Percentiles rank a stretch among this genome's conserved stretches.
Evolutionary conservation across 2,113 vertebrate genomes (phyloP).

Genomic region (Tringa solitaria): DNA sequence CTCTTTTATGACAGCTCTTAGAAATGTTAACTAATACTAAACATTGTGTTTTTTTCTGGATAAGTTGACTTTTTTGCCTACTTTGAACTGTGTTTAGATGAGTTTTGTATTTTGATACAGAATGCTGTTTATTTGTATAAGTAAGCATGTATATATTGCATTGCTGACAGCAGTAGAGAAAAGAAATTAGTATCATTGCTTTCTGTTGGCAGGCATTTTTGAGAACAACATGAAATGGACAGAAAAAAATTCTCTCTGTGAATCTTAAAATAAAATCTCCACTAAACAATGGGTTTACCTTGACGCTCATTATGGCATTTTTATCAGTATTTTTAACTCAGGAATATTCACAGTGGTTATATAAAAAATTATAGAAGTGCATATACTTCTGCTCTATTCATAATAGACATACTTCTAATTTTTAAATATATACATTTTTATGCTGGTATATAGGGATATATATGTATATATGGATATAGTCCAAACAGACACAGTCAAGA

Average conservation of each 20-base stretch:
- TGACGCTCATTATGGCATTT: not conserved
- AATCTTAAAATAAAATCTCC: not conserved
- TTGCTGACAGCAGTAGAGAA: not conserved
- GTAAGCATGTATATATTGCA: not conserved
- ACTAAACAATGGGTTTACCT: not conserved
- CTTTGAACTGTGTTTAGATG: not conserved
- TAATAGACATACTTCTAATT: not conserved
- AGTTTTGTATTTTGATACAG: not conserved
- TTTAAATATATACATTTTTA: not conserved
- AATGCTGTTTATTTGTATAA: not conserved
- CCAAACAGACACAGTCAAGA: not conserved
- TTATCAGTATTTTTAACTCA: not conserved
- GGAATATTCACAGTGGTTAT: not conserved
- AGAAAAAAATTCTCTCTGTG: not conserved
- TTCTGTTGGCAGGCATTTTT: not conserved
- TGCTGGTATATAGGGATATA: not conserved
- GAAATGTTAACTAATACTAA: not conserved
- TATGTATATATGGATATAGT: not conserved
- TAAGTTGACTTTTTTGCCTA: not conserved
- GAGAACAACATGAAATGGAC: not conserved
- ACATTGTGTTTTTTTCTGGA: not conserved
- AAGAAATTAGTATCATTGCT: not conserved
- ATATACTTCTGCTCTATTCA: not conserved
- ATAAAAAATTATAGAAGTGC: not conserved
- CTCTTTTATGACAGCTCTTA: not conserved